phyloP scores from a whole-genome alignment of 2,797 vertebrate genomes.

The Bucorvus abyssinicus region DNA sequence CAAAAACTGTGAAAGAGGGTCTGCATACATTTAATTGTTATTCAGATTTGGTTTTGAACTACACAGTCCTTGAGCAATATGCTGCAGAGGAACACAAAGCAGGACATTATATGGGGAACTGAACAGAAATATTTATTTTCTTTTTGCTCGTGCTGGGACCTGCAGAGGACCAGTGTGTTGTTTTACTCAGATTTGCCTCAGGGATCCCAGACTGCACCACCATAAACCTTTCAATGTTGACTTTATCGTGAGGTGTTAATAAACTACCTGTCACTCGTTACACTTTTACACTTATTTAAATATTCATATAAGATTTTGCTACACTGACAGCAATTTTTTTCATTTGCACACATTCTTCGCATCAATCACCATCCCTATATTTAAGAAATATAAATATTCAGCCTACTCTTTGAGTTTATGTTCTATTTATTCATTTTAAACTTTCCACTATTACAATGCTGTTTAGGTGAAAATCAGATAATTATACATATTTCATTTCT shows the following conservation, averaged over 20 bases:
- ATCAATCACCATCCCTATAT: background rate
- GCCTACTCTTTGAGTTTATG: background rate
- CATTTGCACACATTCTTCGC: background rate
- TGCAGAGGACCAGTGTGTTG: background rate
- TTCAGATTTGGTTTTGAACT: background rate
- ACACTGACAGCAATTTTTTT: background rate
- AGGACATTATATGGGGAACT: fast-evolving
- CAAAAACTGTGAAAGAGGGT: background rate
- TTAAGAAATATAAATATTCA: background rate
- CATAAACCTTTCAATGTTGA: background rate
- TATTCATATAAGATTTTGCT: background rate
- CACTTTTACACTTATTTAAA: background rate
- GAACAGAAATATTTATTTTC: background rate
- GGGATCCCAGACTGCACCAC: fast-evolving
- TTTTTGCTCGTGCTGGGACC: background rate
- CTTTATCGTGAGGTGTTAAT: background rate
- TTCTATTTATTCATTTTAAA: background rate
- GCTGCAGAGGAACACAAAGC: background rate
- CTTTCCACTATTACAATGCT: background rate
- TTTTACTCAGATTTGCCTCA: background rate
- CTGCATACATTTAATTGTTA: background rate
- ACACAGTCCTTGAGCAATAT: background rate
- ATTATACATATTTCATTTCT: background rate
- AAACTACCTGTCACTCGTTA: background rate
- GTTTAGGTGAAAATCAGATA: background rate